These are phyloP conservation scores for Phragmatobia fuliginosa DNA, from an alignment of 2,888 invertebrate genomes.

Conservation along the genomic window DNA sequence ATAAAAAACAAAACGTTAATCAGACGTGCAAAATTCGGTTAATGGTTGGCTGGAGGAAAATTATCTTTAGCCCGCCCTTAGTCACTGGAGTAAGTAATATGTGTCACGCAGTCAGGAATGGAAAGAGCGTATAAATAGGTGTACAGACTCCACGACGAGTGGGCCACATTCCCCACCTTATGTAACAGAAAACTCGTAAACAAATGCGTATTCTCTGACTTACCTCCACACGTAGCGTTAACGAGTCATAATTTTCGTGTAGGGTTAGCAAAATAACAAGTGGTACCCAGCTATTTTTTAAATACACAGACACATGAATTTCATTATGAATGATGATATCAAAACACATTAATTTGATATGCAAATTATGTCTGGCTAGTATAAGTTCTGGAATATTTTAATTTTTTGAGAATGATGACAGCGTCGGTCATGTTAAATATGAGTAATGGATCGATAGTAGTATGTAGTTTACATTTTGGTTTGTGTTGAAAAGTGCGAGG, in stretches of 20 bases:
- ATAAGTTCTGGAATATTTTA: slow-evolving; percentile 8
- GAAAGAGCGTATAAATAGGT: slow-evolving; percentile 81
- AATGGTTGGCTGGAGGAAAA: slow-evolving; percentile 57
- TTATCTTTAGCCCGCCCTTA: slow-evolving; percentile 73
- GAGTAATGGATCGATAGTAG: background rate
- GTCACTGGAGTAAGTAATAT: slow-evolving; percentile 74
- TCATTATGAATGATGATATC: background rate
- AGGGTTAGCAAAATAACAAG: slow-evolving; percentile 26
- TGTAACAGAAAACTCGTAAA: slow-evolving; percentile 79
- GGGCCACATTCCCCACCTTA: slow-evolving; percentile 71
- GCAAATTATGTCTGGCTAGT: background rate
- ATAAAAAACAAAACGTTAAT: slow-evolving; percentile 35
- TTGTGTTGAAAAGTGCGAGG: slow-evolving; percentile 34
- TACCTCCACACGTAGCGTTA: slow-evolving; percentile 51
- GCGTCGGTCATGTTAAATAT: slow-evolving; percentile 7
- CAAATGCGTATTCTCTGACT: slow-evolving; percentile 65
- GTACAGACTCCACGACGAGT: slow-evolving; percentile 65
- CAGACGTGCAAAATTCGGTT: slow-evolving; percentile 44
- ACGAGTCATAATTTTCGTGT: slow-evolving; percentile 54
- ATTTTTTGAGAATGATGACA: slow-evolving; percentile 13
- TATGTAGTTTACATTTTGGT: slow-evolving; percentile 12
- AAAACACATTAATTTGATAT: background rate
- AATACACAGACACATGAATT: background rate
- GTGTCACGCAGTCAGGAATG: slow-evolving; percentile 77
- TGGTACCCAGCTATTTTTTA: background rate